Evolutionary conservation across 2,888 invertebrate species (phyloP).

Genomic region (Leptopilina syphax): DNA sequence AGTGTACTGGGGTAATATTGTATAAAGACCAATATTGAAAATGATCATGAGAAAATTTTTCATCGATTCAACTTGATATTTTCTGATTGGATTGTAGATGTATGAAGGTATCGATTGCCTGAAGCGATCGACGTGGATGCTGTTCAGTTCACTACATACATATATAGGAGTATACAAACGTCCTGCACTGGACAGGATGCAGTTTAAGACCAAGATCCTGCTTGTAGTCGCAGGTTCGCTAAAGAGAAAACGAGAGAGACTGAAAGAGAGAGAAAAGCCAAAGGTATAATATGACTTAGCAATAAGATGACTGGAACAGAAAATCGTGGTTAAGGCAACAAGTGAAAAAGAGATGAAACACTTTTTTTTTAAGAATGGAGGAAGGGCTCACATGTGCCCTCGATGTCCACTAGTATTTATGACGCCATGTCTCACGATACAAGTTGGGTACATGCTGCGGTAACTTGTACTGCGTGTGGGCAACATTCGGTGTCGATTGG

Average conservation of each 20-base stretch:
- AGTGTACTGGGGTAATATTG: not conserved
- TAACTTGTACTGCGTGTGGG: slow-evolving; percentile 35
- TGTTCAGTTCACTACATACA: not conserved
- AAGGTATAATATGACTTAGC: slow-evolving; percentile 36
- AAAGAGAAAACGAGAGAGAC: too few species aligned
- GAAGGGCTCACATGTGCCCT: slow-evolving; percentile 50
- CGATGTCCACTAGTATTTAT: slow-evolving; percentile 60
- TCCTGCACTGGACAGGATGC: slow-evolving; percentile 53
- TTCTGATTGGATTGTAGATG: slow-evolving; percentile 46
- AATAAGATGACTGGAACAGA: slow-evolving; percentile 27
- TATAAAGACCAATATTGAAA: not conserved
- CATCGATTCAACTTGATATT: slow-evolving; percentile 47
- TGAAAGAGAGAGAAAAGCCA: slow-evolving; percentile 47
- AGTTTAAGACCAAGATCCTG: slow-evolving; percentile 55
- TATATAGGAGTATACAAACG: not conserved
- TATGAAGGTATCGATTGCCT: slow-evolving; percentile 50
- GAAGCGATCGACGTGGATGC: slow-evolving; percentile 51
- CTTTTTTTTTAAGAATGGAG: too few species aligned
- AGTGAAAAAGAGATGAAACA: slow-evolving; percentile 9
- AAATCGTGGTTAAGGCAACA: slow-evolving; percentile 1
- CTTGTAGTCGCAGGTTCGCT: slow-evolving; percentile 51
- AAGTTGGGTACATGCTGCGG: slow-evolving; percentile 53
- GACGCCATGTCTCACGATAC: slow-evolving; percentile 55
- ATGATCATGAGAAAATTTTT: not conserved
- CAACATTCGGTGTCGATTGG: slow-evolving; percentile 36